Evolutionary conservation across 1,140 invertebrate genomes (phyloP), one percentile per base, ranked within the genome.

Genomic region (Lordiphosa clarofinis): DNA sequence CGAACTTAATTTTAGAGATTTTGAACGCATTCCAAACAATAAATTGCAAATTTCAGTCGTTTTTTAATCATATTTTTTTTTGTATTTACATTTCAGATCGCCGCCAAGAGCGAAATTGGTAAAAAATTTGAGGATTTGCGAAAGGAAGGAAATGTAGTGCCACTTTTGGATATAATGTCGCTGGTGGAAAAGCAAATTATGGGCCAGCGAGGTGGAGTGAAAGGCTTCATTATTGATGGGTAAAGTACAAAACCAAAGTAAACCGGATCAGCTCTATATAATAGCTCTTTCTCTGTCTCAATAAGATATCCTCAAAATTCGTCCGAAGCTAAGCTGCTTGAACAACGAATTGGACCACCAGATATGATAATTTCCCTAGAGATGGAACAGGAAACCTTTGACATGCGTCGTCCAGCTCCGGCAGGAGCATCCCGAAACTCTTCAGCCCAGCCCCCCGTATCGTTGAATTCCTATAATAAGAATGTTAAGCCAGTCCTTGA

Each of bases 161-260:
- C 56, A 2, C 2, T 71, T 9, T 1, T 3, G 0, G 35, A 62
- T 2, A 42, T 71, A n/a, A 1, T 71, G 9, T 56, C 53, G 1
- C 1, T 75, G 7, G 28, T 75, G 10, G 56, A 58, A 1, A 24
- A 36, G 6, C 33, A 52, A 11, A 2, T 60, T 4, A 48, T 65
- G 35, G 9, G 11, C 1, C 47, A 37, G 4, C 13, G 36, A n/a
- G 28, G 13, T 1, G 39, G 5, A 1, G 1, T 50, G 0, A 52
- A 49, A 1, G 72, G 73, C 1, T 37, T 52, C 5, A 21, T 75
- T 7, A 61, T 75, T 37, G 72, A 75, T 56, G 73, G 73, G 73
- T 75, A 52, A 35, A 15, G 19, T 4, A 10, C 4, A 9, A 1
- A 13, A 31, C 21, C 28, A 31, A 31, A 31, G 4, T 24, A 4